A percentile compares a stretch with the other conserved stretches of the same genome.
Conservation (phyloP, 2,888 invertebrate genomes). For the Yponomeuta cagnagella region DNA sequence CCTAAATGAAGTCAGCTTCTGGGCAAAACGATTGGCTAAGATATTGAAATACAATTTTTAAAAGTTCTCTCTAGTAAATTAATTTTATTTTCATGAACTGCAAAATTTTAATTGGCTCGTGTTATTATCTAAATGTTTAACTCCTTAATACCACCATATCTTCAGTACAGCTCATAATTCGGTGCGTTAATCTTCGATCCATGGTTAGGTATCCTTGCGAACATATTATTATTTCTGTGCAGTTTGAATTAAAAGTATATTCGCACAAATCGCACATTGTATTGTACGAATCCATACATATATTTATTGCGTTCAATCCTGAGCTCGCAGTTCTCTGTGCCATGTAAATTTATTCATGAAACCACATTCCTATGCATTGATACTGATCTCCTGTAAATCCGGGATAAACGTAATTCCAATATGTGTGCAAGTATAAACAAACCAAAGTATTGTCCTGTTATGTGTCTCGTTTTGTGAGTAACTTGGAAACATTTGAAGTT, state of each 20-base stretch:
- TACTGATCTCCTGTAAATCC: slow-evolving; percentile 28
- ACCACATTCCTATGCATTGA: slow-evolving; percentile 46
- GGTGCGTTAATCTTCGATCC: too few relatives aligned
- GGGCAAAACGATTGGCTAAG: background rate
- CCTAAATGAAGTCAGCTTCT: background rate
- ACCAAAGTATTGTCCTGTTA: background rate
- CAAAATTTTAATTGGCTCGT: too few relatives aligned
- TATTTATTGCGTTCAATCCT: background rate
- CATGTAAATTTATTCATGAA: slow-evolving; percentile 59
- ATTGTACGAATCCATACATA: background rate
- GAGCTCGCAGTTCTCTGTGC: background rate
- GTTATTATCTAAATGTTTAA: too few relatives aligned
- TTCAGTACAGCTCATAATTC: too few relatives aligned
- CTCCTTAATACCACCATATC: too few relatives aligned
- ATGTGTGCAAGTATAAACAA: slow-evolving; percentile 11
- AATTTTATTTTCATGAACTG: too few relatives aligned
- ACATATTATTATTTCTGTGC: background rate
- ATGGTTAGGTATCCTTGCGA: too few relatives aligned
- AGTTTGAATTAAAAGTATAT: background rate
- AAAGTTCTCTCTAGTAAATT: background rate
- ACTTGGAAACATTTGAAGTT: too few relatives aligned
- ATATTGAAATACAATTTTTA: background rate
- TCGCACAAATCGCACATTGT: background rate
- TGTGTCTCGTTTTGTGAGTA: background rate
- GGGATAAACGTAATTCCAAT: slow-evolving; percentile 22